A percentile compares a stretch with the other conserved stretches of the same genome.
Evolutionary conservation across 2,888 invertebrate genomes (phyloP).

Genomic region (Camptogramma bilineatum): DNA sequence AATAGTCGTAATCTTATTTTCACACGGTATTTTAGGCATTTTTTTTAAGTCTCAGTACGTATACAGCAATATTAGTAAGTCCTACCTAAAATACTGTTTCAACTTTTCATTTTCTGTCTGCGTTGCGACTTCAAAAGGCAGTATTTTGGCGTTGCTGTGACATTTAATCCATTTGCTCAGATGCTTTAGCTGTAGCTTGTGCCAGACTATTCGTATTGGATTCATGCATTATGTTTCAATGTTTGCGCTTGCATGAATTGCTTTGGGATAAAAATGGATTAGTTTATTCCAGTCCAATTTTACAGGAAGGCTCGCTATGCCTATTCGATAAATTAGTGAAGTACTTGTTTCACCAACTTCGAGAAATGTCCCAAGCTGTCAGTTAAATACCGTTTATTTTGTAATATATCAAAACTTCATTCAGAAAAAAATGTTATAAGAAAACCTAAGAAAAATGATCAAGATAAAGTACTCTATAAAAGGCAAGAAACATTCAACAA

Average conservation of each 20-base stretch:
- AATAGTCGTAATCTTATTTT: neutral
- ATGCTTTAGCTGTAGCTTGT: conserved; percentile 33
- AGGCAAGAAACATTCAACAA: conserved; percentile 6
- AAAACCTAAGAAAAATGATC: neutral
- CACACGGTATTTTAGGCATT: neutral
- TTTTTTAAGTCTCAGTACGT: neutral
- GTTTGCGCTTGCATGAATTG: conserved; percentile 7
- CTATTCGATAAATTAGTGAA: too few relatives aligned
- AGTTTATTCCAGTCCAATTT: too few relatives aligned
- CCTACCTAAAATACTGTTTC: conserved; percentile 34
- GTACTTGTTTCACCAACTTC: too few relatives aligned
- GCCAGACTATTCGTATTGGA: conserved; percentile 31
- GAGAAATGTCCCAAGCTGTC: too few relatives aligned
- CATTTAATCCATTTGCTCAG: conserved; percentile 57
- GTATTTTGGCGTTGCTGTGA: conserved; percentile 48
- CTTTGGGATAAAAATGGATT: conserved; percentile 7
- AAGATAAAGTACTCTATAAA: neutral
- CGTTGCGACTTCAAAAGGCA: conserved; percentile 42
- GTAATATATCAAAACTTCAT: too few relatives aligned
- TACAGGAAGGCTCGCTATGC: too few relatives aligned
- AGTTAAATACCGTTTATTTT: too few relatives aligned
- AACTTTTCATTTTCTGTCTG: conserved; percentile 44
- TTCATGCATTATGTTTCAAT: conserved; percentile 23
- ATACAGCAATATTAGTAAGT: conserved; percentile 6
- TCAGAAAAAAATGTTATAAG: neutral